Evolutionary conservation across 1,140 invertebrate genomes (phyloP), one percentile per base, ranked within the genome.

Genomic region (Procambarus virginalis): DNA sequence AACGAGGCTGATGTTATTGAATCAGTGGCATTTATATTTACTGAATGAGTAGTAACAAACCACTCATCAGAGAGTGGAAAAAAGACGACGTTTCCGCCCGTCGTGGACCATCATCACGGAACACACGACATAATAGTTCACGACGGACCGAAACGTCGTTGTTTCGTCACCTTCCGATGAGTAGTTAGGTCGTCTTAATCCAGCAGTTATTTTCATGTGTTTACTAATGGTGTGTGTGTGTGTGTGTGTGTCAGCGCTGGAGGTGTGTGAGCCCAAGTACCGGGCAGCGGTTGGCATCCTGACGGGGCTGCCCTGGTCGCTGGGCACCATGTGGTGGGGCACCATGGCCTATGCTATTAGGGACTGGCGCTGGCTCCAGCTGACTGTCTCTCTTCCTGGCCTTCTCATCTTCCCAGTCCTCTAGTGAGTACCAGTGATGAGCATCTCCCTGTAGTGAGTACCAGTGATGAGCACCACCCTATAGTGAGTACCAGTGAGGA

Each of bases 211-310:
- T 34, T 34, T 34, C 34, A 34, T 34, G 34, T 34, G 34, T 34
- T 34, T 34, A 34, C 34, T 34, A 1, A 34, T 34, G 34, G 34
- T 34, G 34, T 34, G 34, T 34, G 34, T 34, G 34, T 34, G 34
- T 34, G 34, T 34, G 34, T 34, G 34, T 64, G 14, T 64, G 12
- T 64, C 58, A 82, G 80, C 55, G 9, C 17, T 82, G 80, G 80
- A 82, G 60, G 80, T 82, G 80, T 82, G 80, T 82, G 80, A 82
- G 60, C 55, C 80, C 55, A 82, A 45, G n/a, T 58, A 64, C 55
- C 14, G 80, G 45, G 55, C 46, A 3, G 58, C 80, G 22, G 58
- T 82, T 22, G 80, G 80, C 60, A 73, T 84, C 8, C 64, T 84
- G 82, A 84, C 46, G 5, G 82, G 64, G 17, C 12, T 84, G 46